Evolutionary conservation across 2,888 invertebrate species (phyloP).

Genomic region (Prosapia bicincta): DNA sequence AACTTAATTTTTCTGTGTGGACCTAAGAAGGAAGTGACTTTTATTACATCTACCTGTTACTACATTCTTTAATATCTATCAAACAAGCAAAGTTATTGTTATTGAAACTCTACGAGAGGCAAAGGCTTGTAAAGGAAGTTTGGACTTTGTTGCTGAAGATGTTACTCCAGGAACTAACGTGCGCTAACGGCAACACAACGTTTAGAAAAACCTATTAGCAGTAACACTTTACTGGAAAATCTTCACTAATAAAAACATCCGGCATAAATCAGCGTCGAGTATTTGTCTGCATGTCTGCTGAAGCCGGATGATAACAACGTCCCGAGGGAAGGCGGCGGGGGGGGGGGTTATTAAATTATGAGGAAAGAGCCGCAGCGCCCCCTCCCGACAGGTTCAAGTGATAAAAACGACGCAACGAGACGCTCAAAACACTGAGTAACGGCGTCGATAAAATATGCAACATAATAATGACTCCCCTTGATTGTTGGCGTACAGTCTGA

Average conservation of each 20-base stretch:
- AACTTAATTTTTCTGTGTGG: no score
- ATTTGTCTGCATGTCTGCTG: slow-evolving; percentile 2
- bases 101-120: no score
- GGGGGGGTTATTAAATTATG: not conserved
- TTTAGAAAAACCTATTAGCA: not conserved
- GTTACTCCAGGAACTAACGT: no score
- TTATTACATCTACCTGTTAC: no score
- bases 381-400: not conserved
- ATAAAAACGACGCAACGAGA: not conserved
- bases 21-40: no score
- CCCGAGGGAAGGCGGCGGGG: not conserved
- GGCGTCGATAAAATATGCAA: not conserved
- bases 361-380: not conserved
- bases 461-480: not conserved
- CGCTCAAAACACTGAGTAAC: not conserved
- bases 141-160: no score
- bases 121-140: no score
- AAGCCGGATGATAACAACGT: not conserved
- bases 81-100: no score
- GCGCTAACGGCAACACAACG: not conserved
- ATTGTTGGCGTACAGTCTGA: not conserved
- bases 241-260: not conserved
- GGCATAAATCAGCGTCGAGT: not conserved
- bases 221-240: not conserved
- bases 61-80: no score